Evolutionary conservation across 2,113 vertebrate species (phyloP), one percentile per base, ranked within the genome.

Genomic region (Oxygymnocypris stewartii): DNA sequence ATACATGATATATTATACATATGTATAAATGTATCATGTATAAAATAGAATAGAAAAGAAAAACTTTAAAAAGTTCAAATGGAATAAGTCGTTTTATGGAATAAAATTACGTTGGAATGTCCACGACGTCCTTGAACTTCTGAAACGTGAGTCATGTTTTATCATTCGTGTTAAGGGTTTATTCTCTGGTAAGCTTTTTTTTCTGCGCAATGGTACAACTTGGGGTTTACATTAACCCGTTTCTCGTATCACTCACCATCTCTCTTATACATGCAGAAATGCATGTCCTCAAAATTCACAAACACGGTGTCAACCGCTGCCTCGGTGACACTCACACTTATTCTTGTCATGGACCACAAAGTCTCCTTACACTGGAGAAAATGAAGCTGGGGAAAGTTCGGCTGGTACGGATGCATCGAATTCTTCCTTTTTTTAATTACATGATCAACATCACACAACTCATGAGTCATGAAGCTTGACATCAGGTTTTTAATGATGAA

Each of bases 231-330:
- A 79, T 80, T 73, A 87, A 86, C 82, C 78, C 74, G 69, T 28
- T 31, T n/a, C 4, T 28, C 69, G 5, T 89, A 89, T 89, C 88
- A 85, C 75, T 73, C 88, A 89, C 88, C 78, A 89, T 89, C 88
- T 77, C 78, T 71, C 40, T 59, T 40, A 51, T 42, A 85, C 51
- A 65, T 71, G 40, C 83, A 86, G 78, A 84, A 86, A 69, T 80
- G 77, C 7, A 79, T n/a, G 23, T 0, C 63, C 79, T 40, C 47
- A 37, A 23, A 44, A 59, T 81, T 82, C 54, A 86, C 28, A 78
- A 89, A 79, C 57, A 84, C 6, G 51, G 78, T 74, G 61, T 79
- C 14, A 87, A 79, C 82, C 82, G 78, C 88, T 86, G 10, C 71
- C 57, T 75, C 31, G 67, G 49, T 51, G 12, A 78, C 86, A 71